Conservation (phyloP, 37 sponge, comb jelly and placozoan genomes). For the Dysidea cf. avara region DNA sequence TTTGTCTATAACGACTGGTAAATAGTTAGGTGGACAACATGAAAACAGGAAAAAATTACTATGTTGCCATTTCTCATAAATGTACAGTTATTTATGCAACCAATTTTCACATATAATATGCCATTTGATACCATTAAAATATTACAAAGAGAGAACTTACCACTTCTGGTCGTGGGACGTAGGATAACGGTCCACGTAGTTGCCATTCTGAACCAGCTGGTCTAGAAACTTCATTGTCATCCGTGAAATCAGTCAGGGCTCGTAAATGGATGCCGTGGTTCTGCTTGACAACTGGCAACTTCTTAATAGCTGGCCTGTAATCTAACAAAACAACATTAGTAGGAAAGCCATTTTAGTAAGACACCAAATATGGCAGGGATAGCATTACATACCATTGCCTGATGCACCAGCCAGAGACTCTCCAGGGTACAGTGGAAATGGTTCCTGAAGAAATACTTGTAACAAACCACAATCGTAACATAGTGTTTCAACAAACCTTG, state of each 20-base stretch:
- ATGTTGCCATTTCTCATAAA: no score
- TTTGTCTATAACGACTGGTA: no score
- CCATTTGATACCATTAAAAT: not conserved
- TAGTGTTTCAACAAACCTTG: conserved; percentile 30
- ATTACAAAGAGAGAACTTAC: conserved; percentile 29
- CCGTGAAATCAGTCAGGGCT: conserved; percentile 59
- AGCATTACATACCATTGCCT: conserved; percentile 24
- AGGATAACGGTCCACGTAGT: conserved; percentile 80
- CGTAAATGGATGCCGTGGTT: conserved; percentile 78
- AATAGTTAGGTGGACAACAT: no score
- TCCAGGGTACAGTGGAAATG: conserved; percentile 88
- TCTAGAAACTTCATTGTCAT: conserved; percentile 39
- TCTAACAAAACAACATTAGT: not conserved
- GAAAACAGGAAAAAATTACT: no score
- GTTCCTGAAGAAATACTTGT: conserved; percentile 27
- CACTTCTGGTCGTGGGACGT: conserved; percentile 77
- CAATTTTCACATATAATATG: not conserved
- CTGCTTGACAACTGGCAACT: conserved; percentile 67
- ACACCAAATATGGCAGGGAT: not conserved
- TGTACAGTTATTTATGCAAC: not conserved
- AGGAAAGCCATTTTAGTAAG: not conserved
- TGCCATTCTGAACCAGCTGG: conserved; percentile 84
- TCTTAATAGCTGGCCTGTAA: conserved; percentile 51
- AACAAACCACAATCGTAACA: not conserved
- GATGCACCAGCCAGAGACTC: conserved; percentile 64